These are phyloP conservation scores for Rutpela maculata DNA, from an alignment of 2,888 invertebrate species.

Conservation along the genomic window DNA sequence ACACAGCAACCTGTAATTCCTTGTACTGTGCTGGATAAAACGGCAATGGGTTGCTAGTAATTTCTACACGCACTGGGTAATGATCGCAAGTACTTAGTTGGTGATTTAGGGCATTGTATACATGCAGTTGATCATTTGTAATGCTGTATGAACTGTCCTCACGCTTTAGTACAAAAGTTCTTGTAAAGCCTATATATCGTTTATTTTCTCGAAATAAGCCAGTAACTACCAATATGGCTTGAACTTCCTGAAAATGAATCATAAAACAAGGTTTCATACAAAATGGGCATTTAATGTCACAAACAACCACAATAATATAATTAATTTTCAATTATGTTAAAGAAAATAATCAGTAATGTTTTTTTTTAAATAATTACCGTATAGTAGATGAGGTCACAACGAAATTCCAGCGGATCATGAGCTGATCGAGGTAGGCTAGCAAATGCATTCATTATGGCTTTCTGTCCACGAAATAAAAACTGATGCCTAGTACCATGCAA, in stretches of 20 bases:
- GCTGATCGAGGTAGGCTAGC: constrained; percentile 41
- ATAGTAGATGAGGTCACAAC: constrained; percentile 45
- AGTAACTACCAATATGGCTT: constrained; percentile 25
- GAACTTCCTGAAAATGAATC: neutral
- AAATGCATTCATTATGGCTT: constrained; percentile 47
- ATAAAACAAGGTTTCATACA: neutral
- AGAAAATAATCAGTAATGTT: neutral
- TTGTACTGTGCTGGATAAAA: constrained; percentile 44
- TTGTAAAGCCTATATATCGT: constrained; percentile 44
- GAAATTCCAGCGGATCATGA: constrained; percentile 45
- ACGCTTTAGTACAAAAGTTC: constrained; percentile 48
- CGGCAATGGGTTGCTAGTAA: constrained; percentile 42
- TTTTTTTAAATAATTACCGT: constrained; percentile 24
- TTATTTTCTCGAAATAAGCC: constrained; percentile 48
- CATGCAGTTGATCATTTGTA: constrained; percentile 50
- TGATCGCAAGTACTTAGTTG: constrained; percentile 41
- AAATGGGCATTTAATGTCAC: too few relatives aligned
- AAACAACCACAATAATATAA: too few relatives aligned
- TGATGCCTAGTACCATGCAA: constrained; percentile 19
- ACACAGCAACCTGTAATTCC: constrained; percentile 40
- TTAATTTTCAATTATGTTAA: too few relatives aligned
- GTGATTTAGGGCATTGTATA: constrained; percentile 45
- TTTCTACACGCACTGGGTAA: constrained; percentile 37
- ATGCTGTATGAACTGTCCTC: constrained; percentile 42
- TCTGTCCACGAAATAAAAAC: constrained; percentile 33